Conservation (phyloP, 1,140 invertebrate species). For the Brachionus manjavacas region DNA sequence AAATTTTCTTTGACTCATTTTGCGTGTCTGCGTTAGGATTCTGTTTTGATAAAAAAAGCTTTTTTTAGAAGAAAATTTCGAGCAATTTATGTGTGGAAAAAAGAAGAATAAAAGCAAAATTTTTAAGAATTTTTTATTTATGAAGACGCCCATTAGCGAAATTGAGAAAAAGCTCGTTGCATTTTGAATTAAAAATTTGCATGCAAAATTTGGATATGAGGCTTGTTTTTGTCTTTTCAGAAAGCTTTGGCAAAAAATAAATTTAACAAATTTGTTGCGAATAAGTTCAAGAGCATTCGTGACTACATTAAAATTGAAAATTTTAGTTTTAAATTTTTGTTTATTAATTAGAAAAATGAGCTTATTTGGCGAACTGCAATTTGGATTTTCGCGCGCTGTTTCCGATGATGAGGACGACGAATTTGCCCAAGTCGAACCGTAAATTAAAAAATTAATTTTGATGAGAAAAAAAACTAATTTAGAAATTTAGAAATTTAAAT, state of each 20-base stretch:
- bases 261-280: not conserved
- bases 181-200: not conserved
- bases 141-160: not conserved
- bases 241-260: not conserved
- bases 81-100: slow-evolving; percentile 15
- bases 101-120: not conserved
- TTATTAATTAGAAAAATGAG: slow-evolving; percentile 8
- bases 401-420: slow-evolving; percentile 40
- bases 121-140: not conserved
- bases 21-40: not conserved
- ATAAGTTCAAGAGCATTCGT: slow-evolving; percentile 24
- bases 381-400: slow-evolving; percentile 23
- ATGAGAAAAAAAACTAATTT: not conserved
- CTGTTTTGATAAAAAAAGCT: not conserved
- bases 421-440: not conserved
- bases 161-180: not conserved
- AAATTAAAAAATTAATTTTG: not conserved
- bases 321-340: not conserved
- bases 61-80: not conserved
- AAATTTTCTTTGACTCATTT: slow-evolving; percentile 66
- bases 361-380: slow-evolving; percentile 40
- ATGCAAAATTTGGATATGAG: not conserved
- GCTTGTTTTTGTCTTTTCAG: not conserved
- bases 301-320: slow-evolving; percentile 17
- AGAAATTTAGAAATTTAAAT: slow-evolving; percentile 6